Evolutionary conservation across 1,140 invertebrate species (phyloP).

Genomic region (Temnothorax longispinosus): DNA sequence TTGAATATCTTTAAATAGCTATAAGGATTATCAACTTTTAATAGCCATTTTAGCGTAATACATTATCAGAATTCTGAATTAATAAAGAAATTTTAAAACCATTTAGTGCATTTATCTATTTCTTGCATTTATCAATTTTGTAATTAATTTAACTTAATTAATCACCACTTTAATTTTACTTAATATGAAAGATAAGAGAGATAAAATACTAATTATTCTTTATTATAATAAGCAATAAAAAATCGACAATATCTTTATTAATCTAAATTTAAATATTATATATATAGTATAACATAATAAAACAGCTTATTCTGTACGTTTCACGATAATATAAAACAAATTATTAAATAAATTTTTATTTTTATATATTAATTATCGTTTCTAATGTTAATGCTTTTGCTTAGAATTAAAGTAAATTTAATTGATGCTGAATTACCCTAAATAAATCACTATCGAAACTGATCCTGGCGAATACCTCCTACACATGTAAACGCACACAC

Average conservation of each 20-base stretch:
- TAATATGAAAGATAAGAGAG: too few species aligned
- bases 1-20: neutral
- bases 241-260: too few species aligned
- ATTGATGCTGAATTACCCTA: neutral
- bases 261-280: neutral
- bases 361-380: neutral
- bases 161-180: neutral
- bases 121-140: too few species aligned
- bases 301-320: neutral
- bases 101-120: too few species aligned
- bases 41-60: neutral
- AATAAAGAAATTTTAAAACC: too few species aligned
- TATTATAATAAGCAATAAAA: neutral
- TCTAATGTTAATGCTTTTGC: neutral
- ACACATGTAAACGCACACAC: neutral
- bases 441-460: neutral
- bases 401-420: neutral
- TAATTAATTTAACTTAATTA: too few species aligned
- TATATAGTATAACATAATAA: too few species aligned
- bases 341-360: neutral
- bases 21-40: neutral
- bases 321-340: neutral
- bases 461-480: neutral
- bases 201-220: neutral
- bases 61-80: neutral